Conservation (phyloP, 2,888 invertebrate species). For the Invenusta paracnida region DNA sequence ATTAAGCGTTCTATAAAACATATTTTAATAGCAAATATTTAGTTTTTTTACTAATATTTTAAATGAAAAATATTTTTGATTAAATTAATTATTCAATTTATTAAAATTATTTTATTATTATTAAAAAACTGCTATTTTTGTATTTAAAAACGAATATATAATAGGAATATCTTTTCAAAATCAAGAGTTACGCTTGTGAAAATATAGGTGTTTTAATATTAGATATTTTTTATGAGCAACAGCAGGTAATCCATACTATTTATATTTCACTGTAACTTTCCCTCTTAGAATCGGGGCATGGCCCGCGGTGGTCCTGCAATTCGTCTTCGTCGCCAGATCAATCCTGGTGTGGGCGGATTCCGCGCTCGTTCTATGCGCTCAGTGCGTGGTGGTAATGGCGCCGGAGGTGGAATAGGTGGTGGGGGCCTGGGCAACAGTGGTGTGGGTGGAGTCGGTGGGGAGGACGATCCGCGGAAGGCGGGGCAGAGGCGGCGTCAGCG, state of each 20-base stretch:
- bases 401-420: background rate
- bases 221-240: background rate
- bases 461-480: background rate
- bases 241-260: background rate
- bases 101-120: too few species aligned
- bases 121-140: too few species aligned
- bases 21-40: too few species aligned
- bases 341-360: constrained; percentile 42
- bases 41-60: too few species aligned
- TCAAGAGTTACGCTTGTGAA: too few species aligned
- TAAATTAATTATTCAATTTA: too few species aligned
- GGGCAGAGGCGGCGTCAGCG: constrained; percentile 12
- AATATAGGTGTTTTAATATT: too few species aligned
- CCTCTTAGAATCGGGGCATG: background rate
- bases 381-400: constrained; percentile 2
- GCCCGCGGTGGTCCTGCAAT: background rate
- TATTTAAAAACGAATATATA: too few species aligned
- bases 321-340: constrained; percentile 36
- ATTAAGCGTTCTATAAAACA: too few species aligned
- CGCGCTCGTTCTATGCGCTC: constrained; percentile 23
- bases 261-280: background rate
- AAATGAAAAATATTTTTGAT: too few species aligned
- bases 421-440: background rate
- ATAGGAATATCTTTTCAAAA: too few species aligned
- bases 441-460: background rate